Conservation (phyloP, 2,113 vertebrate species). For the Ptyas mucosa region DNA sequence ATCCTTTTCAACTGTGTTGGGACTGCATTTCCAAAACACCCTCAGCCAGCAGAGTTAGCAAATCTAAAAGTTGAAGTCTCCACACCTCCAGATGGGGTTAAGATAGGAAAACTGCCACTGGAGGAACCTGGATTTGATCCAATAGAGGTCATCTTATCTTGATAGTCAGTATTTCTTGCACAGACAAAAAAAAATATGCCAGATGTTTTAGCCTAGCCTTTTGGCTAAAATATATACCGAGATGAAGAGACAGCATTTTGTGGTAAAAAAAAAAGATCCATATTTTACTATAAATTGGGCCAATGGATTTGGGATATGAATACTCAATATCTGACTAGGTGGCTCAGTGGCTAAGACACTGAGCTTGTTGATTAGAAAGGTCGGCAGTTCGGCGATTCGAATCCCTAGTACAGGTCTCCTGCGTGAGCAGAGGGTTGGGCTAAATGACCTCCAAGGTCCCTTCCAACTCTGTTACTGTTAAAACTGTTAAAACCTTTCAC, state of each 20-base stretch:
- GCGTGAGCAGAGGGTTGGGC: too few relatives aligned
- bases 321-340: too few relatives aligned
- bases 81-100: background rate
- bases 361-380: too few relatives aligned
- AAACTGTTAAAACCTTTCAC: background rate
- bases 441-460: too few relatives aligned
- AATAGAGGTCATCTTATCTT: background rate
- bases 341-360: too few relatives aligned
- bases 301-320: background rate
- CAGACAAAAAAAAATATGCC: background rate
- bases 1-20: background rate
- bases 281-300: constrained; percentile 11
- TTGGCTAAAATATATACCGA: background rate
- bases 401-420: too few relatives aligned
- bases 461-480: too few relatives aligned
- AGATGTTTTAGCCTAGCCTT: background rate
- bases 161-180: background rate
- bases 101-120: background rate
- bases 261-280: background rate
- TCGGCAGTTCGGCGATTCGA: too few relatives aligned
- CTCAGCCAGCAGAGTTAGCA: background rate
- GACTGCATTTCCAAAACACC: background rate
- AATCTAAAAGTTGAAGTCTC: background rate
- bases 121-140: background rate
- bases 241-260: background rate